Percentiles rank a stretch among this genome's conserved stretches.
Conservation (phyloP, 2,888 invertebrate genomes). For the Nowickia ferox region DNA sequence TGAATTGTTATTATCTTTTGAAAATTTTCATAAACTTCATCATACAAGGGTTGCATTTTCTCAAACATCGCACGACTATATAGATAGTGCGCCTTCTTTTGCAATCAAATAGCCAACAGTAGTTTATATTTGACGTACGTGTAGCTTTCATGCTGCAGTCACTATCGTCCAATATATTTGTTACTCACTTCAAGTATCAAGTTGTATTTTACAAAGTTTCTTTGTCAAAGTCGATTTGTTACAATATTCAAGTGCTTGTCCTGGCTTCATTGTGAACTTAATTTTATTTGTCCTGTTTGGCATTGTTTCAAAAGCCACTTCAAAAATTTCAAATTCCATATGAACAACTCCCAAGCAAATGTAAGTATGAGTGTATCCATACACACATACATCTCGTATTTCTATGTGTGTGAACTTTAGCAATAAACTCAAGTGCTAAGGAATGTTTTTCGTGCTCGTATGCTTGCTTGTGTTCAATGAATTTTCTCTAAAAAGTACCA, state of each 20-base stretch:
- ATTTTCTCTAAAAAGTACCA: constrained; percentile 31
- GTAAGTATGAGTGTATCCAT: neutral
- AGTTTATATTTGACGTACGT: neutral
- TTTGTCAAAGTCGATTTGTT: constrained; percentile 82
- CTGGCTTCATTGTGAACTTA: constrained; percentile 74
- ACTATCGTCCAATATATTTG: neutral
- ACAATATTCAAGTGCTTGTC: constrained; percentile 76
- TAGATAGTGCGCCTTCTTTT: no score
- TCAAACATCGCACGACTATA: no score
- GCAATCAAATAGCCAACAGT: no score
- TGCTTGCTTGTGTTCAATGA: constrained; percentile 36
- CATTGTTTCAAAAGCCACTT: constrained; percentile 70
- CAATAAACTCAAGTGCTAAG: constrained; percentile 45
- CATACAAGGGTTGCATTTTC: no score
- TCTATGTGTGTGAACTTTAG: constrained; percentile 69
- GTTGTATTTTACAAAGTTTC: constrained; percentile 64
- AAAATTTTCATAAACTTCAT: no score
- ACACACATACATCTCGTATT: no score
- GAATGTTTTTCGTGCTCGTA: constrained; percentile 41
- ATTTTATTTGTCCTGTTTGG: constrained; percentile 74
- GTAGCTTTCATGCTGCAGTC: neutral
- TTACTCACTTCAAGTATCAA: neutral
- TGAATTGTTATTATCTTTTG: no score
- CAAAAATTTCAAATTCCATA: constrained; percentile 57
- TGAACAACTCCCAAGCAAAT: constrained; percentile 1